phyloP scores from a whole-genome alignment of 2,888 invertebrate genomes.

The Diadromus collaris region DNA sequence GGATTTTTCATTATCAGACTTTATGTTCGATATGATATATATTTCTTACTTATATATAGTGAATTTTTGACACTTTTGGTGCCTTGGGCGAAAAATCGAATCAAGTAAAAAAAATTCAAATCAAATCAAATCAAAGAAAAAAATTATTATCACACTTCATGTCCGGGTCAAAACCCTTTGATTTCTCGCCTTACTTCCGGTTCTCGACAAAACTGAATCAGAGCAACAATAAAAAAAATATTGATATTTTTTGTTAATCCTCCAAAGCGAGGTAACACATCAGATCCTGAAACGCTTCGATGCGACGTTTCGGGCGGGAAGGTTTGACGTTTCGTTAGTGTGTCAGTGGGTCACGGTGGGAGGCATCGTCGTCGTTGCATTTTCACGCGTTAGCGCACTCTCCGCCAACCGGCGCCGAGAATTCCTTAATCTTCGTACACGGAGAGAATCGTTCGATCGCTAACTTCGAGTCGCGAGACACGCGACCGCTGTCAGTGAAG shows the following conservation, averaged over 20 bases:
- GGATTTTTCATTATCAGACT: too few species aligned
- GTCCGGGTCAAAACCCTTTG: neutral
- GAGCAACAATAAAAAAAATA: too few species aligned
- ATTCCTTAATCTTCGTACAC: constrained; percentile 6
- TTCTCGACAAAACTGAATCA: neutral
- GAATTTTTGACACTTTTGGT: too few species aligned
- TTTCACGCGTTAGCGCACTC: constrained; percentile 60
- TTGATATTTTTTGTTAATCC: neutral
- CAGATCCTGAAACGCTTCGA: constrained; percentile 7
- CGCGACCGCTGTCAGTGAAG: constrained; percentile 11
- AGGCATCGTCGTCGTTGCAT: constrained; percentile 67
- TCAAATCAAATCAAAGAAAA: neutral
- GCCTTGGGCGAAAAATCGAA: too few species aligned
- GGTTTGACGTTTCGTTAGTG: constrained; percentile 63
- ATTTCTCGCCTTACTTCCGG: neutral
- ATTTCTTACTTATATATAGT: too few species aligned
- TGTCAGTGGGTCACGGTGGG: constrained; percentile 75
- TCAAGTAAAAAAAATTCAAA: neutral
- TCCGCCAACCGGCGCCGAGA: constrained; percentile 1
- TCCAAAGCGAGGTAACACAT: neutral
- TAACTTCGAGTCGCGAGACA: neutral
- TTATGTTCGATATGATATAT: too few species aligned
- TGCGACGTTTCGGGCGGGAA: constrained; percentile 4
- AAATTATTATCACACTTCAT: neutral
- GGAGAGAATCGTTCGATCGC: constrained; percentile 15